phyloP scores from a whole-genome alignment of 2,888 invertebrate species.

The Eledona agricola region DNA sequence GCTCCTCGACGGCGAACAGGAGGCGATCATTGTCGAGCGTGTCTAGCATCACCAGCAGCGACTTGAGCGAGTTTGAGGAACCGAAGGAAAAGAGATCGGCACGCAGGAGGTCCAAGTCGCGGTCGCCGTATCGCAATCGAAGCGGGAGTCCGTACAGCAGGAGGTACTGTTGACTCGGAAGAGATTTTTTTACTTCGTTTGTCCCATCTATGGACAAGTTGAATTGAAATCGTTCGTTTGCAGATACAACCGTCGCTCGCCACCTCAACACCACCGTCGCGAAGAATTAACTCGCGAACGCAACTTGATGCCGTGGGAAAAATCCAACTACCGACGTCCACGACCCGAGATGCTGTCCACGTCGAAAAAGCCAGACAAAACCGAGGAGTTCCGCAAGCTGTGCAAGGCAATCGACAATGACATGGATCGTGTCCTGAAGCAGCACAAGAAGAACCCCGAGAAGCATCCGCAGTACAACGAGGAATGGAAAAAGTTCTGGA shows the following conservation, averaged over 20 bases:
- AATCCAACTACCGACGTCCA: constrained; percentile 36
- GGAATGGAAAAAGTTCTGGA: constrained; percentile 93
- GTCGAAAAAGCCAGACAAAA: constrained; percentile 57
- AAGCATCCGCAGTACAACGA: constrained; percentile 88
- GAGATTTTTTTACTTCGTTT: too few relatives aligned
- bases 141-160: constrained; percentile 32
- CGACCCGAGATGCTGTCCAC: constrained; percentile 18
- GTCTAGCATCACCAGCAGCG: constrained; percentile 65
- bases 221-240: not conserved
- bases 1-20: constrained; percentile 48
- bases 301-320: constrained; percentile 42
- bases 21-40: constrained; percentile 65
- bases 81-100: constrained; percentile 23
- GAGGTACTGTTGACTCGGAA: constrained; percentile 31
- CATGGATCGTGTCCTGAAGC: constrained; percentile 72
- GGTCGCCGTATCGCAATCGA: constrained; percentile 16
- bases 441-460: constrained; percentile 85
- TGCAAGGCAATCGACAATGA: constrained; percentile 66
- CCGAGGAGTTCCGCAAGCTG: constrained; percentile 65
- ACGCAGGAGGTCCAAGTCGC: constrained; percentile 10
- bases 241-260: constrained; percentile 33
- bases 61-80: constrained; percentile 52
- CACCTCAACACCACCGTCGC: constrained; percentile 27
- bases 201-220: not conserved
- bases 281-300: constrained; percentile 17